These are phyloP conservation scores for Metridium senile DNA, from an alignment of 92 coral and sea anemone genomes.

Conservation along the genomic window DNA sequence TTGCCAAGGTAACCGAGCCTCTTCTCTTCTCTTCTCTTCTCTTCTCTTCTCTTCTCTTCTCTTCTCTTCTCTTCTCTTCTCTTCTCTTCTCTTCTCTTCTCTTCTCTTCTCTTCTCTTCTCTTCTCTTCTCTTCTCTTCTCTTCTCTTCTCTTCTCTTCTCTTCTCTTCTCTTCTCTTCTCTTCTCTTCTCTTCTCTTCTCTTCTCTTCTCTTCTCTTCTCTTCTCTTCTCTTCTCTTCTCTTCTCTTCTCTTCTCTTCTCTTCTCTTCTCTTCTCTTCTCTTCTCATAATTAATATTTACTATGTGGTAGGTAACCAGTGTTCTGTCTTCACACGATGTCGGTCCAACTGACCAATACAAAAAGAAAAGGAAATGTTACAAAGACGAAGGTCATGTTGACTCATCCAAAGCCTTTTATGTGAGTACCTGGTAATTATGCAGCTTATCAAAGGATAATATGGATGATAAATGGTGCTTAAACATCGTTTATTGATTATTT, in stretches of 20 bases:
- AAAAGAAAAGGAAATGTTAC: background rate
- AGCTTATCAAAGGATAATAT: too few species aligned
- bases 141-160: background rate
- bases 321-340: conserved; percentile 47
- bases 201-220: background rate
- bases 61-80: background rate
- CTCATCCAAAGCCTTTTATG: conserved; percentile 70
- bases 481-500: too few species aligned
- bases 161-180: background rate
- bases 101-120: background rate
- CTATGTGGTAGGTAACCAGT: conserved; percentile 18
- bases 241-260: background rate
- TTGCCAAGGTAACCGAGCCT: conserved; percentile 49
- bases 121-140: background rate
- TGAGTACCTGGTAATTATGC: conserved; percentile 21
- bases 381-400: conserved; percentile 30
- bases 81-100: background rate
- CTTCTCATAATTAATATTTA: background rate
- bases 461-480: too few species aligned
- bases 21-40: background rate
- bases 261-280: background rate
- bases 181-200: background rate
- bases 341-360: conserved; percentile 21
- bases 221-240: background rate
- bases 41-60: background rate